These are phyloP conservation scores for Tipula confusa DNA, from an alignment of 2,888 invertebrate genomes.

Conservation along the genomic window DNA sequence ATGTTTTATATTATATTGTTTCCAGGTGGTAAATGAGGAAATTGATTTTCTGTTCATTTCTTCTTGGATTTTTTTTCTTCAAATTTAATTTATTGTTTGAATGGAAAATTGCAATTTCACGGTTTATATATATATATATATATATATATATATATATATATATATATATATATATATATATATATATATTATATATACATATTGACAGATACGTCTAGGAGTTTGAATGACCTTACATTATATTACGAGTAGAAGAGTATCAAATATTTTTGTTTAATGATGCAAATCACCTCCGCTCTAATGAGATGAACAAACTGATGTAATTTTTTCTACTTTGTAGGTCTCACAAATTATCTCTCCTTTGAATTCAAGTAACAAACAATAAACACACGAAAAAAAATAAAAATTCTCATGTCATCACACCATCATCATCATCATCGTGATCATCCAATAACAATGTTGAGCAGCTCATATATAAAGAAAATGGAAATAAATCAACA, in stretches of 20 bases:
- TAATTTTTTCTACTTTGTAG: neutral
- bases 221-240: neutral
- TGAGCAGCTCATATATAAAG: neutral
- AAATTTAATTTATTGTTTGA: neutral
- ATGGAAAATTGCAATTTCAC: constrained; percentile 27
- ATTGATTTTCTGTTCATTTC: neutral
- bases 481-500: constrained; percentile 20
- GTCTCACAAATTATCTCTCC: constrained; percentile 12
- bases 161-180: too few species aligned
- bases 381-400: neutral
- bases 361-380: neutral
- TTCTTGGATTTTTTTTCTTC: neutral
- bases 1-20: neutral
- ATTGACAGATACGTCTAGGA: too few species aligned
- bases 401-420: neutral
- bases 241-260: neutral
- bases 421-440: neutral
- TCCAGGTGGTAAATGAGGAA: constrained; percentile 31
- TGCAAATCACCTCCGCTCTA: neutral
- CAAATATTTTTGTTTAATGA: neutral
- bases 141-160: too few species aligned
- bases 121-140: neutral
- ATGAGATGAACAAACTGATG: neutral
- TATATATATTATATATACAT: too few species aligned
- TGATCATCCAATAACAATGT: constrained; percentile 12